These are phyloP conservation scores for Sparus aurata DNA, from an alignment of 2,797 vertebrate genomes.

Conservation along the genomic window DNA sequence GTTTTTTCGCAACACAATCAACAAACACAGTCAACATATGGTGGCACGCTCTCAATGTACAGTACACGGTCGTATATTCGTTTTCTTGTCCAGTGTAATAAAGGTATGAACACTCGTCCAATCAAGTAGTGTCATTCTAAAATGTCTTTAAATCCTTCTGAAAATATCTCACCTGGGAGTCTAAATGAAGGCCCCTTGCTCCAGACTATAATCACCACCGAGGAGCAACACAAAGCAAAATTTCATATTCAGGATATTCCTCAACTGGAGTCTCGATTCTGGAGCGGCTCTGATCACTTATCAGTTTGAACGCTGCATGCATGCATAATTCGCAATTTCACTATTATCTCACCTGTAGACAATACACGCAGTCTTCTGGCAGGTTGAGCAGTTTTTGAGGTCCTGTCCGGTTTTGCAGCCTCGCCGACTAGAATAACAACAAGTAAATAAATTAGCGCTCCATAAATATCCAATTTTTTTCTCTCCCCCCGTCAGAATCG, in stretches of 20 bases:
- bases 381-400: constrained; percentile 93
- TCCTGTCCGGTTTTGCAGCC: constrained; percentile 93
- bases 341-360: constrained; percentile 93
- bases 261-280: constrained; percentile 2
- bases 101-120: neutral
- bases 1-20: too few relatives aligned
- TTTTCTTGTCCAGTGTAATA: too few relatives aligned
- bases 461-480: neutral
- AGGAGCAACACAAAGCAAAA: neutral
- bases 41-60: too few relatives aligned
- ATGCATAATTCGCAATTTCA: neutral
- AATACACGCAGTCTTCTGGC: constrained; percentile 96
- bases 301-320: constrained; percentile 5
- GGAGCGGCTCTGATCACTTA: constrained; percentile 6
- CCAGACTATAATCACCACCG: constrained; percentile 2
- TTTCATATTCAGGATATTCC: constrained; percentile 7
- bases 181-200: neutral
- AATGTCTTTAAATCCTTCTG: constrained; percentile 2
- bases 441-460: constrained; percentile 29
- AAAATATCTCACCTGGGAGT: neutral
- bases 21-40: too few relatives aligned
- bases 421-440: constrained; percentile 76
- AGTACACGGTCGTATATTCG: too few relatives aligned
- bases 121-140: neutral
- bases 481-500: constrained; percentile 12